Evolutionary conservation across 2,113 vertebrate genomes (phyloP).

Genomic region (Cairina moschata): DNA sequence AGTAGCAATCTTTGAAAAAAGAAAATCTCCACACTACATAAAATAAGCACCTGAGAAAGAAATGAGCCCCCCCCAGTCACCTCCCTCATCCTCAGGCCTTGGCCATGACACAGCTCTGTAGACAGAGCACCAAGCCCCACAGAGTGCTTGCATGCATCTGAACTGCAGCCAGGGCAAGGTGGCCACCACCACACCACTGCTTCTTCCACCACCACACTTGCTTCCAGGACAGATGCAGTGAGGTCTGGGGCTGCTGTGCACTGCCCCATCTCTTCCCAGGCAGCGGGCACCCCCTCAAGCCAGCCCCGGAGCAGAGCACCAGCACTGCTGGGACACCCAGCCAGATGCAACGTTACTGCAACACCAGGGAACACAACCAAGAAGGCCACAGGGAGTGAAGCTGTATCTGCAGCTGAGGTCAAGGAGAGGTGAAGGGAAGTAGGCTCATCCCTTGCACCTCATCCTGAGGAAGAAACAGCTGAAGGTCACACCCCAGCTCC

Average conservation of each 20-base stretch:
- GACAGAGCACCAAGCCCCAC: not conserved
- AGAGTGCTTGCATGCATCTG: not conserved
- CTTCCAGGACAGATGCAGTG: not conserved
- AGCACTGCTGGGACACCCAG: not conserved
- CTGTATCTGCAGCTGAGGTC: not conserved
- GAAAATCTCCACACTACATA: not conserved
- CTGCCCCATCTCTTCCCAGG: not conserved
- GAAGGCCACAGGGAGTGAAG: not conserved
- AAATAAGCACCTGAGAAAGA: not conserved
- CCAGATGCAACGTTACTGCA: not conserved
- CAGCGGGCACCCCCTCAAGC: accelerated
- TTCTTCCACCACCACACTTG: not conserved
- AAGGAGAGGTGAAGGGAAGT: not conserved
- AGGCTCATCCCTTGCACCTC: not conserved
- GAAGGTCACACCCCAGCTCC: not conserved
- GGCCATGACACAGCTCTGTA: accelerated
- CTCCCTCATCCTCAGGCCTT: not conserved
- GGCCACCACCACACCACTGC: not conserved
- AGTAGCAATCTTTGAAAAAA: not conserved
- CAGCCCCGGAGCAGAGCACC: not conserved
- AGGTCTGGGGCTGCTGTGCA: not conserved
- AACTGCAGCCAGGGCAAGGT: not conserved
- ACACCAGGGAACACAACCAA: not conserved
- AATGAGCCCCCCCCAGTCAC: not conserved
- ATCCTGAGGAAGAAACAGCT: not conserved